Percentiles rank a stretch among this genome's conserved stretches.
These are phyloP conservation scores for Myotis yumanensis DNA, from an alignment of 2,113 vertebrate genomes.

Conservation along the genomic window DNA sequence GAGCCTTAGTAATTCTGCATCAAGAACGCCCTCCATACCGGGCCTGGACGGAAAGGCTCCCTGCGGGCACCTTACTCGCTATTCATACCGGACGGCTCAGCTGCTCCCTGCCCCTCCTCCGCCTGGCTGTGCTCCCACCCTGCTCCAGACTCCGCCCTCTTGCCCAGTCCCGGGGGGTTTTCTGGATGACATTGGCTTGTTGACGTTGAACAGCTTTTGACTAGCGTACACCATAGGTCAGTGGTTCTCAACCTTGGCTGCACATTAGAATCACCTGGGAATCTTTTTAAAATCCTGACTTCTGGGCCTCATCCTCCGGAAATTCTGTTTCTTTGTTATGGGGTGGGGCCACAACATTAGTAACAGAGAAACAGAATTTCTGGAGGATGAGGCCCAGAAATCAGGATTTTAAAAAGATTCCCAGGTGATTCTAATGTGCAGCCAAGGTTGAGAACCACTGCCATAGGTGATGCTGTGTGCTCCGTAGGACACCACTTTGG, in stretches of 20 bases:
- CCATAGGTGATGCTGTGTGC: background rate
- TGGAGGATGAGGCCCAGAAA: too few relatives aligned
- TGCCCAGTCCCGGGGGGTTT: background rate
- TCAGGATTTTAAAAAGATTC: too few relatives aligned
- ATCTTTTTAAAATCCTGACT: too few relatives aligned
- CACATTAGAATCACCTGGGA: too few relatives aligned
- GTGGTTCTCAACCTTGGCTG: too few relatives aligned
- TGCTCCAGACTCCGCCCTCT: background rate
- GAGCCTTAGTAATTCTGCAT: background rate
- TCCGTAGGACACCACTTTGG: background rate
- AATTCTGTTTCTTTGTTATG: too few relatives aligned
- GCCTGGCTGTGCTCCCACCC: background rate
- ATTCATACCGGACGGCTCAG: too few relatives aligned
- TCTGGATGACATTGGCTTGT: background rate
- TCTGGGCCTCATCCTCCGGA: too few relatives aligned
- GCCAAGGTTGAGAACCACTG: too few relatives aligned
- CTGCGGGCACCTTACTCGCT: background rate
- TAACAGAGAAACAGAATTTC: too few relatives aligned
- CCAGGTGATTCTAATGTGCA: too few relatives aligned
- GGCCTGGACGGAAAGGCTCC: background rate
- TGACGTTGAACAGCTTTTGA: background rate
- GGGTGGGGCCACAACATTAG: too few relatives aligned
- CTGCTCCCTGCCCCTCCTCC: background rate
- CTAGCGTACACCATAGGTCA: background rate
- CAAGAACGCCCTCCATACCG: background rate